A percentile compares a stretch with the other conserved stretches of the same genome.
Evolutionary conservation across 2,113 vertebrate species (phyloP).

Genomic region (Clarias macrocephalus): DNA sequence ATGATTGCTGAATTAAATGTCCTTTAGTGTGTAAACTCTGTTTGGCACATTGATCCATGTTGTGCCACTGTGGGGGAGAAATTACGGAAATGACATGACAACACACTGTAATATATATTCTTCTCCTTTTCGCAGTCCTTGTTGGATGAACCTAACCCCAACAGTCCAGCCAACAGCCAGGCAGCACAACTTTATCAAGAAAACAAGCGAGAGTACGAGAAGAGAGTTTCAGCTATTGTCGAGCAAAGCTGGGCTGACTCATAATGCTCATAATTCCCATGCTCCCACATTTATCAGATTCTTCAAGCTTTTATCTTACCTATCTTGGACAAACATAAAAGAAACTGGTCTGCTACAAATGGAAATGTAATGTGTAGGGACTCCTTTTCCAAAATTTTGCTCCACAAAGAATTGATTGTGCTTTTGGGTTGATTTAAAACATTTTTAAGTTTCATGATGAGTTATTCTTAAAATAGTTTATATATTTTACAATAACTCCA

Average conservation of each 20-base stretch:
- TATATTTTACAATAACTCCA: slow-evolving; percentile 80
- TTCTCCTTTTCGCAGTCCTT: slow-evolving; percentile 77
- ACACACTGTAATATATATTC: background rate
- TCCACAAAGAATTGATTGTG: slow-evolving; percentile 78
- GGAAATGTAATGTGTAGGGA: slow-evolving; percentile 55
- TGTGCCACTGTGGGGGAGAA: background rate
- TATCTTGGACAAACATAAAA: slow-evolving; percentile 63
- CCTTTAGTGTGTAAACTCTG: background rate
- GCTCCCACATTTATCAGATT: slow-evolving; percentile 66
- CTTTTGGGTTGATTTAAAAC: slow-evolving; percentile 63
- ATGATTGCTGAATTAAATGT: background rate
- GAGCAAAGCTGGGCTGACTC: slow-evolving; percentile 99
- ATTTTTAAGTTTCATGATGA: slow-evolving; percentile 95
- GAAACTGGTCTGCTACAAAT: slow-evolving; percentile 79
- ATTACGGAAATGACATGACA: background rate
- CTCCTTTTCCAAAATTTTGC: slow-evolving; percentile 63
- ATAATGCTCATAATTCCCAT: slow-evolving; percentile 70
- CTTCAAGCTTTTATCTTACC: slow-evolving; percentile 67
- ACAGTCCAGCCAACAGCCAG: slow-evolving; percentile 86
- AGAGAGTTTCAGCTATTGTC: slow-evolving; percentile 96
- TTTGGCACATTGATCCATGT: background rate
- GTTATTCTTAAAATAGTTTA: slow-evolving; percentile 97
- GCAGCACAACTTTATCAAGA: slow-evolving; percentile 98
- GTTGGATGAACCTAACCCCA: slow-evolving; percentile 84
- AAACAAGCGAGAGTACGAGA: slow-evolving; percentile 70